A percentile compares a stretch with the other conserved stretches of the same genome.
Evolutionary conservation across 2,113 vertebrate genomes (phyloP).

Genomic region (Cyanoramphus novaezelandiae): DNA sequence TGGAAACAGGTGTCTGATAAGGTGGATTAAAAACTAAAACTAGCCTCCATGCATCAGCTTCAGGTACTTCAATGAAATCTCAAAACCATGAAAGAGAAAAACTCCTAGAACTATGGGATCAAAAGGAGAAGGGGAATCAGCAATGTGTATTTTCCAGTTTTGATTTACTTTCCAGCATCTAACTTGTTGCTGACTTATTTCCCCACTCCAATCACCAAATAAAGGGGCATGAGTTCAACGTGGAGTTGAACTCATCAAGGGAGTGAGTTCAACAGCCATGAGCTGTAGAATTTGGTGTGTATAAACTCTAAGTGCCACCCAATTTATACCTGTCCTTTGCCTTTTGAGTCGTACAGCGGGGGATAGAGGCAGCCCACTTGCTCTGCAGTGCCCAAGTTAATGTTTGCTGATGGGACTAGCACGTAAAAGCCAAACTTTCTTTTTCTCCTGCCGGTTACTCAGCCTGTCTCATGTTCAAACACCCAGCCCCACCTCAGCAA

Average conservation of each 20-base stretch:
- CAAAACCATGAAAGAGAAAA: not conserved
- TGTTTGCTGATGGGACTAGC: not conserved
- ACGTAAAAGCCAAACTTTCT: not conserved
- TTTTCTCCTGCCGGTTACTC: not conserved
- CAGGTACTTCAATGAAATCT: not conserved
- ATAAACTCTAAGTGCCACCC: not conserved
- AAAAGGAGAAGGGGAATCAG: not conserved
- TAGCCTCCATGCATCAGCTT: not conserved
- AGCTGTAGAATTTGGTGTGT: not conserved
- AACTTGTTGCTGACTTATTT: accelerated
- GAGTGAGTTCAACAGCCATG: not conserved
- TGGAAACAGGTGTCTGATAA: not conserved
- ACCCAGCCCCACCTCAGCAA: not conserved
- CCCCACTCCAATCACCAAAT: not conserved
- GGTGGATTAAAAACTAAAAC: not conserved
- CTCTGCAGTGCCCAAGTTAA: not conserved
- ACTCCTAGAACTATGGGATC: not conserved
- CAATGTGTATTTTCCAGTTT: not conserved
- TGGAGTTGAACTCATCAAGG: not conserved
- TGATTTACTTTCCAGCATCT: not conserved
- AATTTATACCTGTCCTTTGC: not conserved
- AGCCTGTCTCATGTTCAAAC: not conserved
- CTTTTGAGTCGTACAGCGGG: accelerated
- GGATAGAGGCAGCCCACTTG: accelerated
- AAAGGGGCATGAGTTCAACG: not conserved